These are phyloP conservation scores for Tetraodon nigroviridis DNA, from an alignment of 2,113 vertebrate species.

Conservation along the genomic window DNA sequence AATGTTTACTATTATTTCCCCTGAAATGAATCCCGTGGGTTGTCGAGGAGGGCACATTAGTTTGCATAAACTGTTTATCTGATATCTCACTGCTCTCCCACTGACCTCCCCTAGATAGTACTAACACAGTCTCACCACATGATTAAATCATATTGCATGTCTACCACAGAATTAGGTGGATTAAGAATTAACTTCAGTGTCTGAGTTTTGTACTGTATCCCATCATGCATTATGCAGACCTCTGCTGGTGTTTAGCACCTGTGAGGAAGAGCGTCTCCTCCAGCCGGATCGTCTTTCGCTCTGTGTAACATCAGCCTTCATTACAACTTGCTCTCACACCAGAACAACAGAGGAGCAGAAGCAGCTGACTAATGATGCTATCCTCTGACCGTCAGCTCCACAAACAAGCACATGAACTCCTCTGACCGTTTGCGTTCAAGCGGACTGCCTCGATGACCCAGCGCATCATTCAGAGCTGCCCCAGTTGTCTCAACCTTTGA, in stretches of 20 bases:
- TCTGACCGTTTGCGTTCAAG: not conserved
- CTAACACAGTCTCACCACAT: too few relatives aligned
- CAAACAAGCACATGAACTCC: not conserved
- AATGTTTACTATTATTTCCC: not conserved
- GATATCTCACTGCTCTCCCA: too few relatives aligned
- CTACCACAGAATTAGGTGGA: too few relatives aligned
- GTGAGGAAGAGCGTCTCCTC: slow-evolving; percentile 28
- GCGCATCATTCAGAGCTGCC: too few relatives aligned
- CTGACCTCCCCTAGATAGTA: too few relatives aligned
- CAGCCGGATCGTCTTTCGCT: slow-evolving; percentile 44
- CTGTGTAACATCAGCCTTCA: slow-evolving; percentile 49
- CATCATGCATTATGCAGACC: slow-evolving; percentile 1
- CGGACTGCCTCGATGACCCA: too few relatives aligned
- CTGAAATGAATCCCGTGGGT: too few relatives aligned
- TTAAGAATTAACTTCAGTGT: too few relatives aligned
- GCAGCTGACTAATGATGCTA: slow-evolving; percentile 46
- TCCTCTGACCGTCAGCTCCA: slow-evolving; percentile 21
- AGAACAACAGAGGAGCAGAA: slow-evolving; percentile 52
- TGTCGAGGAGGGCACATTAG: too few relatives aligned
- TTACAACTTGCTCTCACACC: slow-evolving; percentile 63
- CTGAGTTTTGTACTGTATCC: not conserved
- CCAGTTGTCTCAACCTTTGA: too few relatives aligned
- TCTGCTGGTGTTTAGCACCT: slow-evolving; percentile 39
- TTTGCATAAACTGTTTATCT: too few relatives aligned
- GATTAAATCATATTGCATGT: too few relatives aligned